Base-by-base conservation (phyloP, 2,888 invertebrate genomes). In the Trichopoda pennipes region DNA sequence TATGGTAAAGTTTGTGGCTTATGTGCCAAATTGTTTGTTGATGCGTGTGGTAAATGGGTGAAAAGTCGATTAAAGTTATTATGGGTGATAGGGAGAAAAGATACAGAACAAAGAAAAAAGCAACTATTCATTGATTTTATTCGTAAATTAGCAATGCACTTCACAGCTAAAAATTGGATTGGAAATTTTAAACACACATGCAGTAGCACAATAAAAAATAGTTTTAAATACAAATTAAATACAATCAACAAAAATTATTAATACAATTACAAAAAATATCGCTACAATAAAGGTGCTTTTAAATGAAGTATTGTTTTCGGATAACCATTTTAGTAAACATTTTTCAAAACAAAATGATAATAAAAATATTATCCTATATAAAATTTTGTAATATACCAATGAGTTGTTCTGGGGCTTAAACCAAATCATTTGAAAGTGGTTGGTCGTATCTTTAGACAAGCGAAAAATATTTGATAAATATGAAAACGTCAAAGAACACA, bases 1-100 rank as follows among this genome's bases (percentile, higher is more conserved):
- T 35, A 32, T 76, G 49, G 49, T 56, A 72, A 76, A 77, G 49
- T 77, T 81, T 68, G 66, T 42, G 76, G 76, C 58, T 68, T 38
- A 68, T 61, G 60, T 55, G 38, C 60, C 44, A 77, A 68, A 76
- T 28, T 72, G 38, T 68, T 76, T 58, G 72, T 32, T 61, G 70
- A 72, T 66, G 19, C 61, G 28, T 72, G 66, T 38, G 47, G 55
- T 64, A 53, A 70, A 42, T 66, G 44, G 23, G 44, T 70, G 80
- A 55, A 47, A 74, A 70, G 53, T 80, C 53, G 51, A 42, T 70
- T 60, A 47, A 66, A 70, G 51, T 66, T 51, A 60, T 66, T 53
- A 21, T 60, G 17, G 60, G 10, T 66, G 63, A 63, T 70, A 70
- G 44, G n/a, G 21, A 28, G 23, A 28, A 17, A 55, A 38, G 55